Percentiles rank a stretch among this genome's conserved stretches.
Conservation (phyloP, 1,140 invertebrate species). For the Nasonia vitripennis region DNA sequence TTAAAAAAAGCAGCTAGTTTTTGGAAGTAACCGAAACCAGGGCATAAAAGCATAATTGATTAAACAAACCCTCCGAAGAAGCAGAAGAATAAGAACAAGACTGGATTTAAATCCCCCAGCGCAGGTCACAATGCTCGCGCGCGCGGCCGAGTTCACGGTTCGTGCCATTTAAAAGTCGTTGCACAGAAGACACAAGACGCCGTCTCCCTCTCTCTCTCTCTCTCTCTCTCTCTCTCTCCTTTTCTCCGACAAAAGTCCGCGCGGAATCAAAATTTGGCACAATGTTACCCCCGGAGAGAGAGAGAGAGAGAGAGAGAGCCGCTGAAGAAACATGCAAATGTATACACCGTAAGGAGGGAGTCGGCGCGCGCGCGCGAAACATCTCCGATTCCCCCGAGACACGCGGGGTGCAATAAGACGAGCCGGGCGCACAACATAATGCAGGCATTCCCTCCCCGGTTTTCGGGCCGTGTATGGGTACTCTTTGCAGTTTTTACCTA, state of each 20-base stretch:
- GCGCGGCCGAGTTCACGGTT: not conserved
- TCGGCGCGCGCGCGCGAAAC: not conserved
- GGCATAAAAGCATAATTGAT: conserved; percentile 27
- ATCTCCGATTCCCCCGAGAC: conserved; percentile 21
- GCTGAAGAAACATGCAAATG: conserved; percentile 44
- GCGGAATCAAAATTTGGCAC: conserved; percentile 43
- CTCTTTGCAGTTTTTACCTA: conserved; percentile 8
- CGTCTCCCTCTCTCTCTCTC: not conserved
- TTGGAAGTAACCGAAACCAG: conserved; percentile 28
- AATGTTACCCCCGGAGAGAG: not conserved
- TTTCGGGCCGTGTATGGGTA: not conserved
- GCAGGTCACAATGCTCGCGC: not conserved
- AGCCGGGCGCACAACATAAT: conserved; percentile 8
- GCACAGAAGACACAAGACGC: not conserved
- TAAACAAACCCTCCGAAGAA: conserved; percentile 7
- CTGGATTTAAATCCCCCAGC: conserved; percentile 39
- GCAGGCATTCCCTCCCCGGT: not conserved
- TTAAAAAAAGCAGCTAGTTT: conserved; percentile 7
- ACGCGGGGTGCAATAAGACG: conserved; percentile 17
- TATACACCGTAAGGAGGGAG: not conserved
- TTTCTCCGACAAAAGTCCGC: conserved; percentile 22
- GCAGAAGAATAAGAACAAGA: conserved; percentile 1
- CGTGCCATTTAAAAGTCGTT: conserved; percentile 48
- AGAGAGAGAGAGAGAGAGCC: no score
- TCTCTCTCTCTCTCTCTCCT: not conserved